Conservation (phyloP, 2,797 vertebrate species). For the Lepilemur ruficaudatus region DNA sequence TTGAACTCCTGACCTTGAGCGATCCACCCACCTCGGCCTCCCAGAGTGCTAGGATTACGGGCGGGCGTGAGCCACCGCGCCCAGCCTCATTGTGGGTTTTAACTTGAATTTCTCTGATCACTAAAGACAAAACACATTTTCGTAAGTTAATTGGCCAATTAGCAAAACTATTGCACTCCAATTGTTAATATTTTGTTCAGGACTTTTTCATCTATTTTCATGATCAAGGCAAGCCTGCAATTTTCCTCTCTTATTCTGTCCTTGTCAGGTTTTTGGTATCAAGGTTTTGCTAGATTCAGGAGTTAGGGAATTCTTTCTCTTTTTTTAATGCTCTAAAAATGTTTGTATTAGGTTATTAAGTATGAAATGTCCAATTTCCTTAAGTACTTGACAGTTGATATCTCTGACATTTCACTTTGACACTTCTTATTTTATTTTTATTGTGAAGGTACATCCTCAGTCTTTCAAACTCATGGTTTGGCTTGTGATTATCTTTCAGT, state of each 20-base stretch:
- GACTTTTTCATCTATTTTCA: slow-evolving; percentile 6
- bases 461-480: no score
- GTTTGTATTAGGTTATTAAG: background rate
- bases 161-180: background rate
- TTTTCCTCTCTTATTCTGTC: background rate
- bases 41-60: no score
- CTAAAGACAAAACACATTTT: background rate
- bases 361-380: no score
- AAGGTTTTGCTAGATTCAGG: background rate
- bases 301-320: background rate
- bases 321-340: background rate
- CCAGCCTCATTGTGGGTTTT: background rate
- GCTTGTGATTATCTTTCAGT: no score
- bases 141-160: background rate
- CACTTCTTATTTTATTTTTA: no score
- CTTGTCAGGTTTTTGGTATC: background rate
- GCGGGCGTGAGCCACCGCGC: no score
- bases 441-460: no score
- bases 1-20: no score
- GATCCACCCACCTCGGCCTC: no score
- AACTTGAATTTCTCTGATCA: background rate
- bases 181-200: background rate
- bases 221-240: background rate
- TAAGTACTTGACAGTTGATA: no score
- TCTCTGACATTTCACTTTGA: no score